A percentile compares a stretch with the other conserved stretches of the same genome.
Evolutionary conservation across 2,888 invertebrate species (phyloP).

Genomic region (Rhodophaea formosa): DNA sequence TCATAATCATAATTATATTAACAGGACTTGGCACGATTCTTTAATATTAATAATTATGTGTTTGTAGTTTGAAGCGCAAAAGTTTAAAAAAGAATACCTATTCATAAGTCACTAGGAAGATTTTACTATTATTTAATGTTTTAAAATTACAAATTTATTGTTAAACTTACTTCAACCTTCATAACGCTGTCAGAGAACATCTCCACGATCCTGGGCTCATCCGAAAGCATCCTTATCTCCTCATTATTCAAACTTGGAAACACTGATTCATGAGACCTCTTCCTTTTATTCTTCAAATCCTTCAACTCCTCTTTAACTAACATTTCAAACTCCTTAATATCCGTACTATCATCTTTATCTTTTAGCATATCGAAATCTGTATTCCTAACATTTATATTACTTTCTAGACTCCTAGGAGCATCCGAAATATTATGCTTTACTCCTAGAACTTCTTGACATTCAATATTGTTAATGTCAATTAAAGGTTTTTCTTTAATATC

Average conservation of each 20-base stretch:
- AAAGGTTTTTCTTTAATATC: slow-evolving; percentile 32
- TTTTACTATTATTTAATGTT: too few relatives aligned
- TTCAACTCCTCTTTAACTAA: slow-evolving; percentile 32
- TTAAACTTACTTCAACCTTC: slow-evolving; percentile 71
- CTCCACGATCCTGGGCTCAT: slow-evolving; percentile 53
- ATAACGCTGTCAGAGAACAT: slow-evolving; percentile 47
- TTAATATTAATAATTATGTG: too few relatives aligned
- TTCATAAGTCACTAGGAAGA: too few relatives aligned
- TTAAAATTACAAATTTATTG: too few relatives aligned
- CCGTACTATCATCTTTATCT: slow-evolving; percentile 5
- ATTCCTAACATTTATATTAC: background rate
- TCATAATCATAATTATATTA: too few relatives aligned
- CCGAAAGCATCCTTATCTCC: slow-evolving; percentile 61
- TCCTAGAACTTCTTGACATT: slow-evolving; percentile 18
- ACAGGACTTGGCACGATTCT: too few relatives aligned
- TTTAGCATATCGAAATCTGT: slow-evolving; percentile 7
- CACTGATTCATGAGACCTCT: slow-evolving; percentile 27
- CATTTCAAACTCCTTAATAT: slow-evolving; percentile 36
- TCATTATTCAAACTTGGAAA: slow-evolving; percentile 49
- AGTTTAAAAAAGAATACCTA: too few relatives aligned
- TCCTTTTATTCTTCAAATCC: slow-evolving; percentile 16
- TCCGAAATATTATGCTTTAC: slow-evolving; percentile 14
- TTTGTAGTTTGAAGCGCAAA: too few relatives aligned
- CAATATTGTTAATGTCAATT: slow-evolving; percentile 39
- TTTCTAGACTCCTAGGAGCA: background rate